Base-by-base conservation (phyloP, 2,888 invertebrate species). In the Patella pellucida region DNA sequence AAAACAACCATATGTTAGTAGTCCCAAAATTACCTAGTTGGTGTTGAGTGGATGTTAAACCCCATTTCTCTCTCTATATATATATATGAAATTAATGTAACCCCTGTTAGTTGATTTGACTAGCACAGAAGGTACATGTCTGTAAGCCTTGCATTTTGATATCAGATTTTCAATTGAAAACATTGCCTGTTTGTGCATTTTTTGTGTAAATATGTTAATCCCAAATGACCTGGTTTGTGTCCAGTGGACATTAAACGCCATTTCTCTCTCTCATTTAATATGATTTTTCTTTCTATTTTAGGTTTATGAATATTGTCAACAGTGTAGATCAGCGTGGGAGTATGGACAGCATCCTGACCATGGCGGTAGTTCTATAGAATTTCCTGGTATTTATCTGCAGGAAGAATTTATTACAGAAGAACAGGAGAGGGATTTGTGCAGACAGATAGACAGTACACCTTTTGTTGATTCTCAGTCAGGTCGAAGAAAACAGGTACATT, bases 391-490 rank as follows among this genome's bases (percentile, higher is more conserved):
- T 27, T 74, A 80, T 31, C 78, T 92, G 16, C 77, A 89, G 19
- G 78, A 79, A 70, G 93, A 96, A 87, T 98, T 98, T 90, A 91
- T 99, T 69, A 93, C 92, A 2, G 90, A 91, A 74, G 89, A 92
- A 0, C 97, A 98, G 90, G 96, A 89, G 72, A 67, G 68, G 0
- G 80, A 89, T 4, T 90, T 98, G 15, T 93, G 95, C 78, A 89
- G 92, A 72, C 93, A 93, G 74, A 94, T 98, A 15, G 97, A 98
- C 88, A 92, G 92, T 78, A 92, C 95, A 80, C 94, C 95, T 0
- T 99, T 99, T 98, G 94, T 95, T 82, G 92, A 93, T 56, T 99
- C 99, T 0, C 99, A 99, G 91, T 98, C 98, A 90, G 99, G 99
- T 0, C 93, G 99, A 73, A 93, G 96, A 76, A 99, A 99, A 91